These are phyloP conservation scores for Globia sparganii DNA, from an alignment of 2,888 invertebrate genomes.

Conservation along the genomic window DNA sequence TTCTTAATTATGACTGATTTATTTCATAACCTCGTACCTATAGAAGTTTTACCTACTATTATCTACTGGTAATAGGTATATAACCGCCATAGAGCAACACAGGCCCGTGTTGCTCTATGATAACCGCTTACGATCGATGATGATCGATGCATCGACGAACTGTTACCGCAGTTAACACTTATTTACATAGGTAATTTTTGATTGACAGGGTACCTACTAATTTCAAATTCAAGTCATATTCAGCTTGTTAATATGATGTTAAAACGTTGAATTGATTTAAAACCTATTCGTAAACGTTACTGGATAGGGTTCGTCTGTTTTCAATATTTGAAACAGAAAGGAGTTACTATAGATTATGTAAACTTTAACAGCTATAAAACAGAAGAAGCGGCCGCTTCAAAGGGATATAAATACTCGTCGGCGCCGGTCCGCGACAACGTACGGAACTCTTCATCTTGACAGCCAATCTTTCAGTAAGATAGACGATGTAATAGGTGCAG, in stretches of 20 bases:
- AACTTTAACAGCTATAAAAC: constrained; percentile 77
- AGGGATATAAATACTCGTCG: constrained; percentile 80
- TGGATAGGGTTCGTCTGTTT: constrained; percentile 28
- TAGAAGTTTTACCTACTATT: not conserved
- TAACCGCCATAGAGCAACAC: too few species aligned
- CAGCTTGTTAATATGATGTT: not conserved
- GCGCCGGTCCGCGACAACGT: constrained; percentile 74
- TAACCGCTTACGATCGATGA: not conserved
- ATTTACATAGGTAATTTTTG: not conserved
- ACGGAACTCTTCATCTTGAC: constrained; percentile 75
- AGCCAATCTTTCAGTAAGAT: constrained; percentile 70
- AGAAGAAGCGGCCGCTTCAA: constrained; percentile 80
- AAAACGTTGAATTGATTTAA: not conserved
- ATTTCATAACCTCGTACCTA: not conserved
- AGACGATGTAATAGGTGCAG: constrained; percentile 60
- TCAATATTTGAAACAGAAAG: constrained; percentile 59
- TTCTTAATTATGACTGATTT: not conserved
- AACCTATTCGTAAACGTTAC: constrained; percentile 15
- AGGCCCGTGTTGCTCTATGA: too few species aligned
- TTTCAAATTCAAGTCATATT: not conserved
- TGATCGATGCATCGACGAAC: not conserved
- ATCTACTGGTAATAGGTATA: not conserved
- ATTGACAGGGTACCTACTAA: not conserved
- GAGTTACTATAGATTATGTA: constrained; percentile 65
- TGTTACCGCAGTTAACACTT: not conserved